Conservation (phyloP, 1,140 invertebrate species). For the Archivesica marissinica region DNA sequence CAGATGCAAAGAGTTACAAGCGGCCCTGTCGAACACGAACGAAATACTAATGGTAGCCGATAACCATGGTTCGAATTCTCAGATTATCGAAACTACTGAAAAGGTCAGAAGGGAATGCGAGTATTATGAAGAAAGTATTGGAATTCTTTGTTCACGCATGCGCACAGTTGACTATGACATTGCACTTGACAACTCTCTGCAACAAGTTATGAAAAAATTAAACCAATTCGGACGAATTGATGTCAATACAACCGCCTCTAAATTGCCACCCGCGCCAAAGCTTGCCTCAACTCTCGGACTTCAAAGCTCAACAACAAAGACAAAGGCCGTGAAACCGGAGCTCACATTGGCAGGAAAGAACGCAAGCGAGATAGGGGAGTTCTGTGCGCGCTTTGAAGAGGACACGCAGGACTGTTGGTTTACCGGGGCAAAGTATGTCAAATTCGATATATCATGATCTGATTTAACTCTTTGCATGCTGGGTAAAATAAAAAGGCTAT, state of each 20-base stretch:
- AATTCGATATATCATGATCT: no score
- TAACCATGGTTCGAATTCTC: constrained; percentile 56
- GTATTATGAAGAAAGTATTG: constrained; percentile 58
- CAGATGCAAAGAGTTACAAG: constrained; percentile 45
- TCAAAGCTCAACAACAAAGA: constrained; percentile 46
- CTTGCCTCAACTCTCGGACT: constrained; percentile 9
- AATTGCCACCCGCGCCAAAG: constrained; percentile 43
- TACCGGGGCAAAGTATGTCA: constrained; percentile 39
- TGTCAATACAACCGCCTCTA: constrained; percentile 32
- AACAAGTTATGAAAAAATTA: constrained; percentile 47
- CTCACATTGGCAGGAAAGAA: constrained; percentile 16
- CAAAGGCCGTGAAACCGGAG: constrained; percentile 48
- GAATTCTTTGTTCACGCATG: constrained; percentile 47
- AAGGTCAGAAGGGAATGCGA: constrained; percentile 52
- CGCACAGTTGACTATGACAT: constrained; percentile 53
- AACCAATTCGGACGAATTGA: constrained; percentile 57
- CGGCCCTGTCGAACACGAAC: constrained; percentile 34
- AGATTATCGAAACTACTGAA: constrained; percentile 46
- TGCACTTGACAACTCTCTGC: constrained; percentile 43
- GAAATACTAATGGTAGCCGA: constrained; percentile 15
- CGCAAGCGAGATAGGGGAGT: constrained; percentile 49
- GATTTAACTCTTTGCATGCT: no score
- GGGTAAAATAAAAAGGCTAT: no score
- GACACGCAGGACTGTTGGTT: constrained; percentile 58
- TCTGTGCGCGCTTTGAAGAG: constrained; percentile 50